Evolutionary conservation across 2,888 invertebrate genomes (phyloP).

Genomic region (Dolichopus griseipennis): DNA sequence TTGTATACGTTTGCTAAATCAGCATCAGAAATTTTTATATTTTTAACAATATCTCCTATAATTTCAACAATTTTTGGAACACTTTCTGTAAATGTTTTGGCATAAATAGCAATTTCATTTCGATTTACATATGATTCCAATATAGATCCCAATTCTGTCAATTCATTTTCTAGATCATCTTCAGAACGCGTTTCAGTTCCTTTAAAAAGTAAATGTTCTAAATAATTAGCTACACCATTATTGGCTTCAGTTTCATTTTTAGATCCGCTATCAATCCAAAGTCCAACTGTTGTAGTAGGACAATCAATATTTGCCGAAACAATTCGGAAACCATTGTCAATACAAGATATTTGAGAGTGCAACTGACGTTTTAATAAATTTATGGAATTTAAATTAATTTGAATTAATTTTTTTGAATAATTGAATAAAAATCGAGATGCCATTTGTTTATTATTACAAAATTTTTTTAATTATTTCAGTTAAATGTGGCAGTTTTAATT

Average conservation of each 20-base stretch:
- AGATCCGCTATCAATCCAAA: conserved; percentile 96
- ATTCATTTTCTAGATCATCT: conserved; percentile 80
- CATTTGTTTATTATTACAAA: too few relatives aligned
- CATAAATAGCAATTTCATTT: conserved; percentile 97
- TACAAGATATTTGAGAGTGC: conserved; percentile 57
- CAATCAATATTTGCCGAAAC: conserved; percentile 92
- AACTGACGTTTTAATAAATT: too few relatives aligned
- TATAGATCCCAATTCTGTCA: conserved; percentile 95
- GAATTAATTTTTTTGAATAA: too few relatives aligned
- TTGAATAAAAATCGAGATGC: too few relatives aligned
- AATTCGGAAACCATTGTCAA: conserved; percentile 79
- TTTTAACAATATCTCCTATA: conserved; percentile 86
- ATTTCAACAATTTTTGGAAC: conserved; percentile 84
- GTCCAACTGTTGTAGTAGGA: conserved; percentile 84
- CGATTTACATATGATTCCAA: conserved; percentile 94
- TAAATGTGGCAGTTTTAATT: too few relatives aligned
- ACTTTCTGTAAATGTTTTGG: conserved; percentile 85
- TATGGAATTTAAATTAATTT: too few relatives aligned
- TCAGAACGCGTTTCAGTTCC: not conserved
- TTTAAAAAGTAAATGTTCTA: conserved; percentile 93
- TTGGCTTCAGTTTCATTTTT: conserved; percentile 80
- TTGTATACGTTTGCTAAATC: conserved; percentile 93
- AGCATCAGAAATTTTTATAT: conserved; percentile 74
- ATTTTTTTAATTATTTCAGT: too few relatives aligned
- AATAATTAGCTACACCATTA: conserved; percentile 93